Conservation (phyloP, 2,888 invertebrate species). For the Machimus atricapillus region DNA sequence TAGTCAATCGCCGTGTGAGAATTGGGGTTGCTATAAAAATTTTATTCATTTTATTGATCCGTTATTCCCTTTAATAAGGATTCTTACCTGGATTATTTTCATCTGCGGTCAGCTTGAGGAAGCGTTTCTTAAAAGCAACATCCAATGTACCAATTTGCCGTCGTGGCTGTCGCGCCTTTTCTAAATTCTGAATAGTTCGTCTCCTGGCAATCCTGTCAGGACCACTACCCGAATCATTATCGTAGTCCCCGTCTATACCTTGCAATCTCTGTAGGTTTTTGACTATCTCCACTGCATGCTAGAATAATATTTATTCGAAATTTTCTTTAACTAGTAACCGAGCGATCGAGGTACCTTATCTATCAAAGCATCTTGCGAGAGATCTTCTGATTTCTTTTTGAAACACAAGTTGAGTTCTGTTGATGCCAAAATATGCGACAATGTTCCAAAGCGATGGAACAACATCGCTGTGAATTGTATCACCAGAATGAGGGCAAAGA, state of each 20-base stretch:
- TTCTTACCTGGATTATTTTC: slow-evolving; percentile 68
- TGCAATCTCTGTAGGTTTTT: slow-evolving; percentile 86
- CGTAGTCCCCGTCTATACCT: slow-evolving; percentile 87
- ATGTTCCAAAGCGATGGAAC: slow-evolving; percentile 97
- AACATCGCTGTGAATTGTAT: slow-evolving; percentile 98
- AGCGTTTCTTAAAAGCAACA: slow-evolving; percentile 94
- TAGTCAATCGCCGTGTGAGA: slow-evolving; percentile 82
- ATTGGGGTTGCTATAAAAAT: slow-evolving; percentile 73
- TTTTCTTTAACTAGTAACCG: neutral
- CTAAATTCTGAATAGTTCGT: slow-evolving; percentile 91
- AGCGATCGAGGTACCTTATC: slow-evolving; percentile 67
- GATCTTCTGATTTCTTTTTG: slow-evolving; percentile 85
- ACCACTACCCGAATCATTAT: slow-evolving; percentile 87
- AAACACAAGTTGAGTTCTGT: slow-evolving; percentile 88
- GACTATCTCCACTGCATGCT: slow-evolving; percentile 92
- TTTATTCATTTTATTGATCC: slow-evolving; percentile 17
- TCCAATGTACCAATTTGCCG: slow-evolving; percentile 93
- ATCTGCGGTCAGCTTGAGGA: slow-evolving; percentile 85
- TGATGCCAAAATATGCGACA: slow-evolving; percentile 95
- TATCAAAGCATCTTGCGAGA: slow-evolving; percentile 85
- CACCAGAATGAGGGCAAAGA: slow-evolving; percentile 94
- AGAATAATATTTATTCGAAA: neutral
- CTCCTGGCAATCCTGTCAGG: slow-evolving; percentile 85
- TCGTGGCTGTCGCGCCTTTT: slow-evolving; percentile 87
- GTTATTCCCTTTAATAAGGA: neutral